phyloP scores from a whole-genome alignment of 2,888 invertebrate genomes.

The Cryptocephalus primarius region DNA sequence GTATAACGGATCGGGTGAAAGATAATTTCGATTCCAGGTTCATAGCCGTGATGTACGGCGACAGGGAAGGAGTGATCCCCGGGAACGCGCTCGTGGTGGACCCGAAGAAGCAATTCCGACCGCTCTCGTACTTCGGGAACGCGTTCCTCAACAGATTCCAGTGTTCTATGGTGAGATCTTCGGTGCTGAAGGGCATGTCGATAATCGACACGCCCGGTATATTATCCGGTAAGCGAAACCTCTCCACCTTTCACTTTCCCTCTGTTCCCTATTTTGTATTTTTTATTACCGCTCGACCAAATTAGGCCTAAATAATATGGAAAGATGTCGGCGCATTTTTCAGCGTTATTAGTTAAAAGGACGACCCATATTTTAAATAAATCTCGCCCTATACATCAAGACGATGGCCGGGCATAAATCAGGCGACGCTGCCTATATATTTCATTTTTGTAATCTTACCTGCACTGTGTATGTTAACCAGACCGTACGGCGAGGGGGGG shows the following conservation, averaged over 20 bases:
- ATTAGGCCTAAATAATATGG: no score
- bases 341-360: conserved; percentile 9
- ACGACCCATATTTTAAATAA: conserved; percentile 15
- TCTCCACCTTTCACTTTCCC: background rate
- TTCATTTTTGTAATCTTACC: conserved; percentile 17
- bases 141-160: conserved; percentile 96
- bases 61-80: conserved; percentile 80
- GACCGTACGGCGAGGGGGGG: no score
- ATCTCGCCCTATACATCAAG: conserved; percentile 15
- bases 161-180: conserved; percentile 81
- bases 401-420: conserved; percentile 11
- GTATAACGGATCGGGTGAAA: no score
- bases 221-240: conserved; percentile 27
- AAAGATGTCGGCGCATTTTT: conserved; percentile 6
- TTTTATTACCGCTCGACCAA: no score
- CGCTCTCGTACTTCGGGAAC: conserved; percentile 93
- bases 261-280: background rate
- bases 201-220: conserved; percentile 98
- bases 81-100: conserved; percentile 98
- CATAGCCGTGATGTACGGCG: conserved; percentile 92
- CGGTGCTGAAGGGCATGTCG: conserved; percentile 87
- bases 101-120: conserved; percentile 91
- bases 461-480: background rate
- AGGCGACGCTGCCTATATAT: conserved; percentile 6
- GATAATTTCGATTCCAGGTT: conserved; percentile 47